phyloP scores from a whole-genome alignment of 2,113 vertebrate species.

The Notarius quadriscutis region DNA sequence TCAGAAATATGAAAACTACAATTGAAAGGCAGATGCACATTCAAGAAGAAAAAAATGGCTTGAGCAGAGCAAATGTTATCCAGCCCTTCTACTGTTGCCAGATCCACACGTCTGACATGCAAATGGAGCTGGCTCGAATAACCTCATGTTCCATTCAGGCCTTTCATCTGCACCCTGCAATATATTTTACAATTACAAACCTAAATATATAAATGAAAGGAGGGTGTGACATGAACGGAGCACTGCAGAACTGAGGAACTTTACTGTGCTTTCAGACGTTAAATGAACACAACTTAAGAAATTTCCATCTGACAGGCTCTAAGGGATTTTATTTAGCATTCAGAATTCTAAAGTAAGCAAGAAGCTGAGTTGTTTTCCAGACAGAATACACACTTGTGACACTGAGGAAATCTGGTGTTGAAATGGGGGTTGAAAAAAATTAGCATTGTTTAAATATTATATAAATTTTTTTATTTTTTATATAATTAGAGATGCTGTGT shows the following conservation, averaged over 20 bases:
- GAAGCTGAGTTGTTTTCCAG: constrained; percentile 57
- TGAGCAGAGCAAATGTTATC: constrained; percentile 44
- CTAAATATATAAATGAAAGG: constrained; percentile 64
- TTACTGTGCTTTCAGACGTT: constrained; percentile 41
- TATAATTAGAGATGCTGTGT: not conserved
- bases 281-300: constrained; percentile 57
- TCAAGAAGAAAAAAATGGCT: constrained; percentile 49
- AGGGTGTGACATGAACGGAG: constrained; percentile 47
- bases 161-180: constrained; percentile 60
- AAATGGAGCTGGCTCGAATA: constrained; percentile 46
- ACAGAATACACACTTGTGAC: constrained; percentile 62
- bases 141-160: constrained; percentile 45
- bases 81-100: constrained; percentile 42
- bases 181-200: constrained; percentile 61
- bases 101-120: constrained; percentile 50
- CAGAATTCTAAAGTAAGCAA: constrained; percentile 56
- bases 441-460: too few relatives aligned
- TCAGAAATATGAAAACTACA: constrained; percentile 54
- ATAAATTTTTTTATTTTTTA: too few relatives aligned
- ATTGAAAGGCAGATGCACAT: constrained; percentile 38
- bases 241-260: constrained; percentile 42
- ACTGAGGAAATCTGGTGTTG: constrained; percentile 56
- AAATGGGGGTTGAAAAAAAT: not conserved
- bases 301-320: constrained; percentile 60
- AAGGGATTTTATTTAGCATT: constrained; percentile 60